phyloP scores from a whole-genome alignment of 2,113 vertebrate genomes.

The Acrocephalus kingi region DNA sequence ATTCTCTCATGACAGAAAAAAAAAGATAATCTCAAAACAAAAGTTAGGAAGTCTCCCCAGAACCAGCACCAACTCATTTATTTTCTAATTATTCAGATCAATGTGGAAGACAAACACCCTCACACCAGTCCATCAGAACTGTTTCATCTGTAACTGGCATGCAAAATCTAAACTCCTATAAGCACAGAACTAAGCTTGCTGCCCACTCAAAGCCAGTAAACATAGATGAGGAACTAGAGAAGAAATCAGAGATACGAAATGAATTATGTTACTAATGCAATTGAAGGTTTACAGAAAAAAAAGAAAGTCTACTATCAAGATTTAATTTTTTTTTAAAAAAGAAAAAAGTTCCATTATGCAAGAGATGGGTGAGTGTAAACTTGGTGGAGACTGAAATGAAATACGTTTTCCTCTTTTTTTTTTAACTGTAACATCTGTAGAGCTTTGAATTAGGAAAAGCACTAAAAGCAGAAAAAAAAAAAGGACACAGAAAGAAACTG shows the following conservation, averaged over 20 bases:
- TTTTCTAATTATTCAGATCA: background rate
- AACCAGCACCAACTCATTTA: background rate
- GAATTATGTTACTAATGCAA: background rate
- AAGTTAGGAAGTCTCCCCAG: background rate
- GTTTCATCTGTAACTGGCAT: background rate
- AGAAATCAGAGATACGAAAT: background rate
- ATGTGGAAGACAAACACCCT: background rate
- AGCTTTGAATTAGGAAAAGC: background rate
- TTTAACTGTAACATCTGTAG: background rate
- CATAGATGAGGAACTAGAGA: background rate
- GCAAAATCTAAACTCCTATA: background rate
- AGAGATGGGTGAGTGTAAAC: background rate
- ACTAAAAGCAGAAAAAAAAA: constrained; percentile 8
- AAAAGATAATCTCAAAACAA: background rate
- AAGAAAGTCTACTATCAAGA: background rate
- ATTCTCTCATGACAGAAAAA: background rate
- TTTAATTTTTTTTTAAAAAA: background rate
- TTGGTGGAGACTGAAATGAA: constrained; percentile 3
- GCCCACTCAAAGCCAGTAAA: background rate
- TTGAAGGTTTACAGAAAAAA: background rate
- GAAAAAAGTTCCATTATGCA: background rate
- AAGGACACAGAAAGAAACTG: background rate
- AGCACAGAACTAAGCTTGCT: background rate
- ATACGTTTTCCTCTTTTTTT: background rate
- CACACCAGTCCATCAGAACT: background rate